phyloP scores from a whole-genome alignment of 1,140 invertebrate species.

The Dendrolimus punctatus region DNA sequence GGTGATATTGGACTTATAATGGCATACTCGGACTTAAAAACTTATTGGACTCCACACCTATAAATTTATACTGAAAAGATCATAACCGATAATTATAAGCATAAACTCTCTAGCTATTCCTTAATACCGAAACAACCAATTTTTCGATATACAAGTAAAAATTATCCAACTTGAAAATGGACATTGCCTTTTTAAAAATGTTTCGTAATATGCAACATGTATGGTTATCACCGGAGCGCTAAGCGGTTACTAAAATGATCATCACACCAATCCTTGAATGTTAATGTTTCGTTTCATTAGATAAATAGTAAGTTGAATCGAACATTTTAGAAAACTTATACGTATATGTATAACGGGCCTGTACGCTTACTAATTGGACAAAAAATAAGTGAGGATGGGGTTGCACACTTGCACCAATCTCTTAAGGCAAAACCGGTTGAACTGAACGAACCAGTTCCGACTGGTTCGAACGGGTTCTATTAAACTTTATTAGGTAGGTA shows the following conservation, averaged over 20 bases:
- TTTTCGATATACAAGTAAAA: no score
- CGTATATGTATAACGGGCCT: not conserved
- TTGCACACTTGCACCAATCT: slow-evolving; percentile 22
- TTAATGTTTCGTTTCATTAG: slow-evolving; percentile 1
- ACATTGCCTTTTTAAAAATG: no score
- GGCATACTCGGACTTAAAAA: no score
- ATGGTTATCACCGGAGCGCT: not conserved
- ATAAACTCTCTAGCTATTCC: no score
- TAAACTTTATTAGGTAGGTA: slow-evolving; percentile 22
- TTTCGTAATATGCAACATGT: no score
- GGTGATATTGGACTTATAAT: no score
- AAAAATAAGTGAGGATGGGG: slow-evolving; percentile 30
- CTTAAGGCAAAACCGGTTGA: slow-evolving; percentile 19
- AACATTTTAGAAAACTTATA: slow-evolving; percentile 8
- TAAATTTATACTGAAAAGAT: no score
- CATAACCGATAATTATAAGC: no score
- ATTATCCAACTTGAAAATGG: no score
- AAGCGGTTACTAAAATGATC: slow-evolving; percentile 5
- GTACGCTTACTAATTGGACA: slow-evolving; percentile 12
- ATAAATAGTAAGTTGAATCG: slow-evolving; percentile 3
- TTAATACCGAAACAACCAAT: no score
- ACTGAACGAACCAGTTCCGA: slow-evolving; percentile 13
- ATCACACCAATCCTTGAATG: slow-evolving; percentile 4
- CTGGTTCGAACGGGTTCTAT: slow-evolving; percentile 29
- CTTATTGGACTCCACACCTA: no score